These are phyloP conservation scores for Drosophila ogumai DNA, from an alignment of 1,140 invertebrate genomes.

Conservation along the genomic window DNA sequence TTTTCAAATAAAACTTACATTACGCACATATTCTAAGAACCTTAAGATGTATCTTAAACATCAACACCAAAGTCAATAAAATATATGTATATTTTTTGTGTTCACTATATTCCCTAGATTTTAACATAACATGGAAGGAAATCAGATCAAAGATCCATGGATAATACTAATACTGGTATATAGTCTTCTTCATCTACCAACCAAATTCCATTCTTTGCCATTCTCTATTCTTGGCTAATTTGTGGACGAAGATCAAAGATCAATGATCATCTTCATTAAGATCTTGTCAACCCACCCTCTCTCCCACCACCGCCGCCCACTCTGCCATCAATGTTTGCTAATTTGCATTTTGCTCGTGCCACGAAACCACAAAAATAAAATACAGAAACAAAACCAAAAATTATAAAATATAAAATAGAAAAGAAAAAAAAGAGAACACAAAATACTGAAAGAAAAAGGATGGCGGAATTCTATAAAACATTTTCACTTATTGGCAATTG, in stretches of 20 bases:
- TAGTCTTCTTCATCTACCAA: background rate
- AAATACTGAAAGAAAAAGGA: conserved; percentile 19
- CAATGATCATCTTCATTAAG: conserved; percentile 56
- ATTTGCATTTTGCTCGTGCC: conserved; percentile 73
- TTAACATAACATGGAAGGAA: background rate
- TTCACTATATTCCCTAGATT: background rate
- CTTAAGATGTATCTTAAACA: too few relatives aligned
- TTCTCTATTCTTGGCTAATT: conserved; percentile 30
- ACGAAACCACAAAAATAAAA: conserved; percentile 52
- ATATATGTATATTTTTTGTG: too few relatives aligned
- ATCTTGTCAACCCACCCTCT: conserved; percentile 34
- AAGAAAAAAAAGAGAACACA: conserved; percentile 33
- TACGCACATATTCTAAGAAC: too few relatives aligned
- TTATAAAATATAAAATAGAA: conserved; percentile 18
- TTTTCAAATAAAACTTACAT: too few relatives aligned
- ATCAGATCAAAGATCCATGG: background rate
- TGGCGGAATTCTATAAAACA: conserved; percentile 51
- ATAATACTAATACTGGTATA: background rate
- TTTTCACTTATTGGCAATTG: conserved; percentile 58
- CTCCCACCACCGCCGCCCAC: conserved; percentile 1
- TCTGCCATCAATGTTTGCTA: conserved; percentile 42
- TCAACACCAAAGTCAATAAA: background rate
- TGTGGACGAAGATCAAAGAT: conserved; percentile 51
- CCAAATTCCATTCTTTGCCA: conserved; percentile 7
- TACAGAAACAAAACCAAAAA: conserved; percentile 6